These are phyloP conservation scores for Umimayanthus chanpuru DNA, from an alignment of 92 coral and sea anemone species.

Conservation along the genomic window DNA sequence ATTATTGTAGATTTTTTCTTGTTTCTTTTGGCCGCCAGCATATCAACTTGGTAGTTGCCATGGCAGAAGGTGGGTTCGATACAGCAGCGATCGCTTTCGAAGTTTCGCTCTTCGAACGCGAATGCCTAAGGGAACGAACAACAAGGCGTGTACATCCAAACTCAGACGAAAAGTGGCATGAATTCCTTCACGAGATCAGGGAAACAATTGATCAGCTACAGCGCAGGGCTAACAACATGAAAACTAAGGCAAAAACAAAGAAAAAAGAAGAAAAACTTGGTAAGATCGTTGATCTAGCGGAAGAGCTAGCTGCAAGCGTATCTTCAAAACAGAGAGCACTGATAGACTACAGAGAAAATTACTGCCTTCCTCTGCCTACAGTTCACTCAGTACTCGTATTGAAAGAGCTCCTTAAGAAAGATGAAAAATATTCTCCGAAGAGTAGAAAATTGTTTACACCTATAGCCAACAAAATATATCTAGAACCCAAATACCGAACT, in stretches of 20 bases:
- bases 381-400: conserved; percentile 2
- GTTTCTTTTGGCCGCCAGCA: background rate
- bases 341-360: conserved; percentile 1
- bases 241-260: conserved; percentile 15
- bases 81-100: background rate
- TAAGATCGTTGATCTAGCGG: conserved; percentile 9
- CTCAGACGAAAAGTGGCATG: conserved; percentile 31
- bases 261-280: conserved; percentile 4
- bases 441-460: conserved; percentile 39
- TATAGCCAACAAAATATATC: conserved; percentile 1
- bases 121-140: conserved; percentile 12
- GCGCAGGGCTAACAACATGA: conserved; percentile 7
- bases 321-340: background rate
- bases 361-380: conserved; percentile 4
- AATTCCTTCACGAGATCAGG: conserved; percentile 37
- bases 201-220: conserved; percentile 3
- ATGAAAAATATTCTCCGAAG: conserved; percentile 57
- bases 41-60: background rate
- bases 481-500: conserved; percentile 61
- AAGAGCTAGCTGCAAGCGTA: conserved; percentile 15
- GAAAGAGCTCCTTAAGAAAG: conserved; percentile 35
- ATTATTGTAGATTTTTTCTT: background rate
- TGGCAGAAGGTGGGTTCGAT: conserved; percentile 29
- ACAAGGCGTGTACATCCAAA: background rate
- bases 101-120: conserved; percentile 20